These are phyloP conservation scores for Chorisops tibialis DNA, from an alignment of 2,888 invertebrate genomes.

Conservation along the genomic window DNA sequence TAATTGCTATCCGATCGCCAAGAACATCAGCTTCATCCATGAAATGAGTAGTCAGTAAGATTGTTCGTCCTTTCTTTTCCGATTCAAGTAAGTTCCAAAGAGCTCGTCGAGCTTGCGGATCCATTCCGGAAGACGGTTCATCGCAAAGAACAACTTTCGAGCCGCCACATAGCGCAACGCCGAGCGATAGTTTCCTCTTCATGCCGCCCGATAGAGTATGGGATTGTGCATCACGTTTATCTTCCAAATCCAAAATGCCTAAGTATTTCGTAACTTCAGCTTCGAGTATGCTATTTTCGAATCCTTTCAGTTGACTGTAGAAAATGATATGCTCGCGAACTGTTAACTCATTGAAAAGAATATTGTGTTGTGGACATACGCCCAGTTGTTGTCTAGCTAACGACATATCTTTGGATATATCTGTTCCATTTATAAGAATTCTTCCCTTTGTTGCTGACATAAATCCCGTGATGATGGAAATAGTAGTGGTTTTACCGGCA, in stretches of 20 bases:
- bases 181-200: conserved; percentile 68
- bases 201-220: conserved; percentile 65
- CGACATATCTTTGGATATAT: conserved; percentile 60
- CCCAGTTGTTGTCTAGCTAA: conserved; percentile 66
- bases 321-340: conserved; percentile 78
- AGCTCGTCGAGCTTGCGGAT: conserved; percentile 76
- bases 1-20: conserved; percentile 84
- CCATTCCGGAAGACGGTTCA: conserved; percentile 77
- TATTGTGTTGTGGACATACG: conserved; percentile 76
- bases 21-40: conserved; percentile 90
- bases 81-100: conserved; percentile 78
- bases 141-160: conserved; percentile 67
- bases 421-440: conserved; percentile 65
- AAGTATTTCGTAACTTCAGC: conserved; percentile 62
- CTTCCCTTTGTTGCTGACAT: conserved; percentile 63
- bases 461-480: conserved; percentile 85
- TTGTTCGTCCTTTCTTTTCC: conserved; percentile 69
- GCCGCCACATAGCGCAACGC: conserved; percentile 69
- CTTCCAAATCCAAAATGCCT: conserved; percentile 58
- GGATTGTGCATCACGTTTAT: conserved; percentile 58
- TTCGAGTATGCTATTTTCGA: conserved; percentile 52
- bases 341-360: conserved; percentile 74
- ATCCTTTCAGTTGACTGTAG: conserved; percentile 69
- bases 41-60: conserved; percentile 80
- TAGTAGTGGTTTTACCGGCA: conserved; percentile 87